Conservation (phyloP, 2,888 invertebrate species). For the Malthinus seriepunctatus region DNA sequence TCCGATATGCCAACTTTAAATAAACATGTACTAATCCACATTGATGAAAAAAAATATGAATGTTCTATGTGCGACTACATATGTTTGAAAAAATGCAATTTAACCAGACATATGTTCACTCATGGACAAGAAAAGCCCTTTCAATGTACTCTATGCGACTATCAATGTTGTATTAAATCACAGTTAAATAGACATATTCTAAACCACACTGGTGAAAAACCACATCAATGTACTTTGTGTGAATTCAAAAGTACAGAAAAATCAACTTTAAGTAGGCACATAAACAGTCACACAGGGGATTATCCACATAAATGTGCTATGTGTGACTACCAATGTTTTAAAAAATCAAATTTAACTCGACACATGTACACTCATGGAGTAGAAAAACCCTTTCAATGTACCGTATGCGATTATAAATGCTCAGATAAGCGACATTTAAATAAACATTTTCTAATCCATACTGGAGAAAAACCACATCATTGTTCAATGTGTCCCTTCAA, state of each 20-base stretch:
- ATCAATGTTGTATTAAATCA: slow-evolving; percentile 17
- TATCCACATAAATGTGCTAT: slow-evolving; percentile 19
- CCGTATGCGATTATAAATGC: slow-evolving; percentile 17
- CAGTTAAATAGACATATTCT: slow-evolving; percentile 19
- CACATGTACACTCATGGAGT: slow-evolving; percentile 25
- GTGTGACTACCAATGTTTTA: slow-evolving; percentile 21
- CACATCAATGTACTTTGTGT: slow-evolving; percentile 16
- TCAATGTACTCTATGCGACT: slow-evolving; percentile 20
- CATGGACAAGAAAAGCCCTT: slow-evolving; percentile 26
- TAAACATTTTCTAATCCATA: too few relatives aligned
- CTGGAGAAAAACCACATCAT: too few relatives aligned
- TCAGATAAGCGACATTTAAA: too few relatives aligned
- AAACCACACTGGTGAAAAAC: slow-evolving; percentile 21
- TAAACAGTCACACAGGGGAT: slow-evolving; percentile 25
- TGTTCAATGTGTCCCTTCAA: too few relatives aligned
- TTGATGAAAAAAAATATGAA: too few relatives aligned
- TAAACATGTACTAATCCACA: too few relatives aligned
- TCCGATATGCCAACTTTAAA: too few relatives aligned
- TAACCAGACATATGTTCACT: slow-evolving; percentile 25
- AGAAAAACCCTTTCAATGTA: slow-evolving; percentile 17
- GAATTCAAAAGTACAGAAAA: slow-evolving; percentile 16
- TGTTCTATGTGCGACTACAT: too few relatives aligned
- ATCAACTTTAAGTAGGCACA: slow-evolving; percentile 18
- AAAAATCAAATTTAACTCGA: slow-evolving; percentile 17
- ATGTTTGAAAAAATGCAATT: too few relatives aligned